Conservation (phyloP, 2,888 invertebrate genomes). For the Dolichopus griseipennis region DNA sequence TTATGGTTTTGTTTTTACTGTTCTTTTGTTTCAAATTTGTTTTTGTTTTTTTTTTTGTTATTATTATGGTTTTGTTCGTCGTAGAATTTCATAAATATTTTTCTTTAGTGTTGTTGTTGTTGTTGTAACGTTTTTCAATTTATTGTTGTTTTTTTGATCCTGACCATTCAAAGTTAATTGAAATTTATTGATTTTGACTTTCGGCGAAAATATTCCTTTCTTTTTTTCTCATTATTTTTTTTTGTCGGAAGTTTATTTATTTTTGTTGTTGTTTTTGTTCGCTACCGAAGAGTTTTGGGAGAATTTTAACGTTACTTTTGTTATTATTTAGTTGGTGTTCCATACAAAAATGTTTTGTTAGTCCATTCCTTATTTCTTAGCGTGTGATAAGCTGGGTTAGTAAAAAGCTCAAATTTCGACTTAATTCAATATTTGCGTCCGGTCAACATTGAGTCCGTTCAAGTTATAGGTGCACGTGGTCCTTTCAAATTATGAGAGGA, state of each 20-base stretch:
- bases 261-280: not conserved
- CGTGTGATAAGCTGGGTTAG: too few relatives aligned
- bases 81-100: not conserved
- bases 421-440: too few relatives aligned
- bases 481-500: too few relatives aligned
- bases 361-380: not conserved
- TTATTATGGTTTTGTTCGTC: not conserved
- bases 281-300: too few relatives aligned
- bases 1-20: not conserved
- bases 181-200: constrained; percentile 11
- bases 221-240: not conserved
- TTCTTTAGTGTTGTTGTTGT: not conserved
- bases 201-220: not conserved
- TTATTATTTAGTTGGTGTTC: too few relatives aligned
- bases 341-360: too few relatives aligned
- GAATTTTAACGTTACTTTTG: too few relatives aligned
- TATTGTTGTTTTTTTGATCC: not conserved
- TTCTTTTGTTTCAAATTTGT: not conserved
- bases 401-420: too few relatives aligned
- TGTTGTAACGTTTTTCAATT: not conserved
- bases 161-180: constrained; percentile 7
- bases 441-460: too few relatives aligned
- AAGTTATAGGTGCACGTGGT: too few relatives aligned
- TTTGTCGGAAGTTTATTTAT: not conserved
- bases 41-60: not conserved